phyloP scores from a whole-genome alignment of 2,888 invertebrate genomes.

The Timandra comae region DNA sequence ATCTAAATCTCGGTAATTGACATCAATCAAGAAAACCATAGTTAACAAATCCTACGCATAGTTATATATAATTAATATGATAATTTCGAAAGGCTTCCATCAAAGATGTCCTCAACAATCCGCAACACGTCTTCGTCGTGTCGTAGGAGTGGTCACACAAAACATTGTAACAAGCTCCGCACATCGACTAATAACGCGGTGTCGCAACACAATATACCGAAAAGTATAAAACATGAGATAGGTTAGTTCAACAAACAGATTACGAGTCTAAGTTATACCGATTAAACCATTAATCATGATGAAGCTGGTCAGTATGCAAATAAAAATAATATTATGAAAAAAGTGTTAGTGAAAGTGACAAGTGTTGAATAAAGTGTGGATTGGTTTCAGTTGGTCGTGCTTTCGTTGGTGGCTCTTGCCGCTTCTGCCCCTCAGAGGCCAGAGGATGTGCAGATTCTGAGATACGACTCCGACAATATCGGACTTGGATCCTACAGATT shows the following conservation, averaged over 20 bases:
- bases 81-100: slow-evolving; percentile 42
- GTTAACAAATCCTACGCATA: slow-evolving; percentile 21
- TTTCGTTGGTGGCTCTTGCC: slow-evolving; percentile 49
- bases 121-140: slow-evolving; percentile 43
- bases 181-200: slow-evolving; percentile 45
- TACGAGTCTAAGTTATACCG: slow-evolving; percentile 36
- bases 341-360: slow-evolving; percentile 15
- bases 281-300: slow-evolving; percentile 36
- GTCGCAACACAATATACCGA: slow-evolving; percentile 55
- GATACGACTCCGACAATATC: slow-evolving; percentile 51
- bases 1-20: slow-evolving; percentile 28
- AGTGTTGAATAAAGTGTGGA: slow-evolving; percentile 21
- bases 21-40: slow-evolving; percentile 33
- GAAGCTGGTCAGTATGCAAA: slow-evolving; percentile 49
- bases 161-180: slow-evolving; percentile 50
- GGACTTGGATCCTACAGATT: slow-evolving; percentile 55
- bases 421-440: slow-evolving; percentile 44
- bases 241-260: slow-evolving; percentile 44
- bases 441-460: slow-evolving; percentile 45
- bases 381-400: slow-evolving; percentile 55
- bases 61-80: slow-evolving; percentile 44
- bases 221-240: slow-evolving; percentile 58
- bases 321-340: slow-evolving; percentile 5
- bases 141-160: slow-evolving; percentile 53
- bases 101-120: slow-evolving; percentile 49